Evolutionary conservation across 2,888 invertebrate genomes (phyloP).

Genomic region (Pogonocherus hispidulus): DNA sequence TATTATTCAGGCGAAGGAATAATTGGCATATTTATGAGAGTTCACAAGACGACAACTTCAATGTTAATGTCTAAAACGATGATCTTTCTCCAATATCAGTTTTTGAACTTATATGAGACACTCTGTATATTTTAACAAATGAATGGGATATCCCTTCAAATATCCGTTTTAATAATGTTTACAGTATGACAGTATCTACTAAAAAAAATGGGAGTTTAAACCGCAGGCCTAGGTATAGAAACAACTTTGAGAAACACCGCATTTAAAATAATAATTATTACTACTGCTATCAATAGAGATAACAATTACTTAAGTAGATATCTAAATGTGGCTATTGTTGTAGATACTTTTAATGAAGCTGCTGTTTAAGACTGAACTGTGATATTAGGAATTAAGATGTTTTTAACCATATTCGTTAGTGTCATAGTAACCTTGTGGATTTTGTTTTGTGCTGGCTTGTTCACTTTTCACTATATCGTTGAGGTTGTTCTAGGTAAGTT

Average conservation of each 20-base stretch:
- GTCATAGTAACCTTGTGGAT: slow-evolving; percentile 62
- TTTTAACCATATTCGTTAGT: slow-evolving; percentile 60
- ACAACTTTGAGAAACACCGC: not conserved
- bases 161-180: not conserved
- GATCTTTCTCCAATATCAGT: too few species aligned
- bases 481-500: slow-evolving; percentile 76
- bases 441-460: slow-evolving; percentile 61
- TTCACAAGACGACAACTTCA: too few species aligned
- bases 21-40: too few species aligned
- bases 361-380: slow-evolving; percentile 10
- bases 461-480: slow-evolving; percentile 71
- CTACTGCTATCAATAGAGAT: slow-evolving; percentile 25
- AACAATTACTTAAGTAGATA: not conserved
- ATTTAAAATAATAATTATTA: slow-evolving; percentile 7
- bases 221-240: too few species aligned
- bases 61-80: too few species aligned
- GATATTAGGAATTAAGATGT: slow-evolving; percentile 54
- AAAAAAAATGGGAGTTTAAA: slow-evolving; percentile 1
- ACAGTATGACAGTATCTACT: not conserved
- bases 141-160: too few species aligned
- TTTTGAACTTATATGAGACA: too few species aligned
- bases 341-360: slow-evolving; percentile 8
- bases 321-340: slow-evolving; percentile 9
- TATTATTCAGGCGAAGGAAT: too few species aligned
- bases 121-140: too few species aligned